These are phyloP conservation scores for Eustalomyia histrio DNA, from an alignment of 2,888 invertebrate genomes.

Conservation along the genomic window DNA sequence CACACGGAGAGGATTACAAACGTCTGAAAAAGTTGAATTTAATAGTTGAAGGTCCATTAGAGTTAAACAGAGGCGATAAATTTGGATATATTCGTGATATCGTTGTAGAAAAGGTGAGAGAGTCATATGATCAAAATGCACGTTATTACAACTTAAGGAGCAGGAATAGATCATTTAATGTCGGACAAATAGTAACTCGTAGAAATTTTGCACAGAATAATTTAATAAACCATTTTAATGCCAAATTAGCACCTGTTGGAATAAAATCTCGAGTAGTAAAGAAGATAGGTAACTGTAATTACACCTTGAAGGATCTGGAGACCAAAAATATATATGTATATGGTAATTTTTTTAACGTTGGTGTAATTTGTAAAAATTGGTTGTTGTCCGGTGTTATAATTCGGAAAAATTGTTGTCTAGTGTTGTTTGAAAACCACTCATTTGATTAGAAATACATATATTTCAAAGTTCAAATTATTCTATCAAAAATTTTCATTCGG, in stretches of 20 bases:
- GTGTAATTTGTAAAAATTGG: too few relatives aligned
- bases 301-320: slow-evolving; percentile 11
- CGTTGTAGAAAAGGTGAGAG: slow-evolving; percentile 9
- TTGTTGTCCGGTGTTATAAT: too few relatives aligned
- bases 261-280: slow-evolving; percentile 31
- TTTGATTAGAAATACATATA: too few relatives aligned
- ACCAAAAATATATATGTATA: slow-evolving; percentile 13
- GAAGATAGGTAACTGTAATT: slow-evolving; percentile 24
- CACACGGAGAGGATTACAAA: too few relatives aligned
- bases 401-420: too few relatives aligned
- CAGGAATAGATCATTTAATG: slow-evolving; percentile 13
- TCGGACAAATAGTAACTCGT: slow-evolving; percentile 36
- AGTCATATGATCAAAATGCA: slow-evolving; percentile 21
- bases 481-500: too few relatives aligned
- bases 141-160: slow-evolving; percentile 38
- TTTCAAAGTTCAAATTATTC: too few relatives aligned
- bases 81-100: slow-evolving; percentile 5
- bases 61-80: slow-evolving; percentile 6
- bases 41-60: neutral
- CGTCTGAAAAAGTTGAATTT: too few relatives aligned
- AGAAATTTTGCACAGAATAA: slow-evolving; percentile 45
- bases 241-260: slow-evolving; percentile 31
- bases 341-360: slow-evolving; percentile 10
- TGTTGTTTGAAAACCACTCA: too few relatives aligned
- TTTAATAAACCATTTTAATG: slow-evolving; percentile 21